Conservation (phyloP, 2,888 invertebrate genomes). For the Dryococelus australis region DNA sequence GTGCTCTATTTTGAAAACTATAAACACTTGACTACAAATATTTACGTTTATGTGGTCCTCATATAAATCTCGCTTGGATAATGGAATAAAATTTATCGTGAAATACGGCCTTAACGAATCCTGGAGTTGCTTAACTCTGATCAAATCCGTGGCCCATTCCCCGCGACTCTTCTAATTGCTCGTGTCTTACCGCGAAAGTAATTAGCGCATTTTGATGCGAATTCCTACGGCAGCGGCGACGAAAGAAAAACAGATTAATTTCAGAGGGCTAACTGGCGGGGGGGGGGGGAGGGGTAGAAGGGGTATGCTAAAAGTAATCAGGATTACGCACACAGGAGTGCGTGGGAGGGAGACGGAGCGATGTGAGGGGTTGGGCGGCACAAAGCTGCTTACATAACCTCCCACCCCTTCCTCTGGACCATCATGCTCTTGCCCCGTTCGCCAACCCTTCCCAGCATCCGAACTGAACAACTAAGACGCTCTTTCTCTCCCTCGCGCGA, state of each 20-base stretch:
- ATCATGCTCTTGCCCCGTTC: neutral
- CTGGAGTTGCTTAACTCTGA: too few species aligned
- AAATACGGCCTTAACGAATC: too few species aligned
- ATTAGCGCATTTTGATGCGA: neutral
- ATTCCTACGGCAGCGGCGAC: neutral
- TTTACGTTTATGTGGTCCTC: too few species aligned
- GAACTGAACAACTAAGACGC: neutral
- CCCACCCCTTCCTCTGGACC: neutral
- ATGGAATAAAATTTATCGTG: too few species aligned
- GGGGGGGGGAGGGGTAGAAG: too few species aligned
- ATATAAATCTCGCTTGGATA: too few species aligned
- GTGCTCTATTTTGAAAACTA: too few species aligned
- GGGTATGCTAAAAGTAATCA: neutral
- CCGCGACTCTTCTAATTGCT: neutral
- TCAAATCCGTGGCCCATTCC: too few species aligned
- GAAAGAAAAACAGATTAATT: neutral
- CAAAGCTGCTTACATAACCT: neutral
- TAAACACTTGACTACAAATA: too few species aligned
- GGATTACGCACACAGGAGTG: neutral
- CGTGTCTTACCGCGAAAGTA: neutral
- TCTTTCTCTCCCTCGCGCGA: neutral
- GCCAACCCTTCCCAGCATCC: neutral
- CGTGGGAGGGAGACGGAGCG: too few species aligned
- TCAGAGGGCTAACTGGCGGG: neutral
- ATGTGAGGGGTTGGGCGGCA: too few species aligned